Evolutionary conservation across 2,888 invertebrate genomes (phyloP).

Genomic region (Harpalus rubripes): DNA sequence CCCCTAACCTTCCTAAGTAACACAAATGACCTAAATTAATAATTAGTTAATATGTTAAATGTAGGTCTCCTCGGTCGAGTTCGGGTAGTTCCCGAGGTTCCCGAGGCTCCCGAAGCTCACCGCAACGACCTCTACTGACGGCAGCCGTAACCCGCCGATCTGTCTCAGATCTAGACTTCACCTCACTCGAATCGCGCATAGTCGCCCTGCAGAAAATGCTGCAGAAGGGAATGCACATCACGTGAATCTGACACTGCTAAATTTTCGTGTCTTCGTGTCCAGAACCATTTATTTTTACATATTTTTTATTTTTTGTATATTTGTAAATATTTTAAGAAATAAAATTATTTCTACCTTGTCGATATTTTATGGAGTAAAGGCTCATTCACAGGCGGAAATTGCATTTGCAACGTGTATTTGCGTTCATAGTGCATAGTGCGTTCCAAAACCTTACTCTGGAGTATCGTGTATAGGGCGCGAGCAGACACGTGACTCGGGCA

Average conservation of each 20-base stretch:
- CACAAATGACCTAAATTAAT: too few species aligned
- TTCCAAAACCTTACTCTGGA: too few species aligned
- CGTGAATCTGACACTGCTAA: constrained; percentile 1
- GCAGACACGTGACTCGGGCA: too few species aligned
- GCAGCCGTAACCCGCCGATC: neutral
- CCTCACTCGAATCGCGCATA: constrained; percentile 76
- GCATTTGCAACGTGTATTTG: too few species aligned
- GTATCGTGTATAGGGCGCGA: too few species aligned
- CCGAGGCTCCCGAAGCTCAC: neutral
- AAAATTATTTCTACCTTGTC: neutral
- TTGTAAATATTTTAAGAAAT: constrained; percentile 6
- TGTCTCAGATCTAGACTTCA: constrained; percentile 74
- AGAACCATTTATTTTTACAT: neutral
- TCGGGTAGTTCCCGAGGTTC: constrained; percentile 17
- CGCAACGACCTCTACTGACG: neutral
- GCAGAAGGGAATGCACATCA: constrained; percentile 68
- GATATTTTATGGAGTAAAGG: too few species aligned
- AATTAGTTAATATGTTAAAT: neutral
- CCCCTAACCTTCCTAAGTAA: too few species aligned
- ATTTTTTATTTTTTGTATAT: neutral
- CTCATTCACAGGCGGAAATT: too few species aligned
- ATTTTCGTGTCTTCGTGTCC: neutral
- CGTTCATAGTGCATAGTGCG: too few species aligned
- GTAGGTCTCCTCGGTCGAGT: constrained; percentile 26
- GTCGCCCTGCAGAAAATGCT: constrained; percentile 76